Evolutionary conservation across 2,888 invertebrate species (phyloP).

Genomic region (Heliconius aoede): DNA sequence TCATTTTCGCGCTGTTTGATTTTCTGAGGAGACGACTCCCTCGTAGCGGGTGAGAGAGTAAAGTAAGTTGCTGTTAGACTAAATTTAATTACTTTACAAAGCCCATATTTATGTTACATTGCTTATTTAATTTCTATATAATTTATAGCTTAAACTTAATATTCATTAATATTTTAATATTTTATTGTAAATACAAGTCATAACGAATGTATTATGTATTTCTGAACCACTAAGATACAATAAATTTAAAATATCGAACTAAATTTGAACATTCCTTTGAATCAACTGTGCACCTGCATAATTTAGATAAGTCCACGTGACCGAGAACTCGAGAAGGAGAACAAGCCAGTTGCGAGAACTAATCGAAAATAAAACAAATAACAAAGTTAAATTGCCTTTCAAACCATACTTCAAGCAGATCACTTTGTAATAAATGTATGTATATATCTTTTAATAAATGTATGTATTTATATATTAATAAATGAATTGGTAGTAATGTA

Average conservation of each 20-base stretch:
- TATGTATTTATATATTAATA: neutral
- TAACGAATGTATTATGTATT: neutral
- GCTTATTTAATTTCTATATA: neutral
- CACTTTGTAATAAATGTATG: neutral
- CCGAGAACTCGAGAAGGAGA: neutral
- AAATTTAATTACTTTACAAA: conserved; percentile 22
- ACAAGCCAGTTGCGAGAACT: conserved; percentile 8
- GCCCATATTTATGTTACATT: neutral
- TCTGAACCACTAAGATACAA: neutral
- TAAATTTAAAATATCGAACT: neutral
- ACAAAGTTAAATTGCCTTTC: conserved; percentile 22
- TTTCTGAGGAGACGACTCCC: conserved; percentile 26
- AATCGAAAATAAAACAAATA: conserved; percentile 24
- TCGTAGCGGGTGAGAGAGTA: neutral
- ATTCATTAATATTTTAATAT: too few species aligned
- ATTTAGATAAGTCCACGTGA: neutral
- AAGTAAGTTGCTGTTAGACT: conserved; percentile 19
- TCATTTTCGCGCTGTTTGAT: conserved; percentile 26
- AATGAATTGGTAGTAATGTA: neutral
- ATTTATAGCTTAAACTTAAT: neutral
- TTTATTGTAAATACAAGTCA: too few species aligned
- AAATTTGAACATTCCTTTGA: neutral
- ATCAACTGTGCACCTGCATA: neutral
- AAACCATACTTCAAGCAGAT: neutral
- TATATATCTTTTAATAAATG: neutral